These are phyloP conservation scores for Agapetus fuscipes DNA, from an alignment of 2,888 invertebrate genomes.

Conservation along the genomic window DNA sequence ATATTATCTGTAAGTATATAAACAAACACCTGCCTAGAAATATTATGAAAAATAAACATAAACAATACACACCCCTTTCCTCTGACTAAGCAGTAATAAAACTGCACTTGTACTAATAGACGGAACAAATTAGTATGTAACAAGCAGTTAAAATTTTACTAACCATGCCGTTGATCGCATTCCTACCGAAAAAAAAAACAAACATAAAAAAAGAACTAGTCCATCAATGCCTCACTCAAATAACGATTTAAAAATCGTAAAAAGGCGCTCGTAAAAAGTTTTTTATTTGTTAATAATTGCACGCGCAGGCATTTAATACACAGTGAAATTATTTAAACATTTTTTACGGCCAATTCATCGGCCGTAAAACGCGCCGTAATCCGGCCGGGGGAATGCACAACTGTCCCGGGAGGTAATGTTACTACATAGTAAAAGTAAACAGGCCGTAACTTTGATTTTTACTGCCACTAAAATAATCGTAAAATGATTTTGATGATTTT, in stretches of 20 bases:
- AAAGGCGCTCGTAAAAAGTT: neutral
- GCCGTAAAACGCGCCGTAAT: slow-evolving; percentile 16
- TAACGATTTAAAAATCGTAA: neutral
- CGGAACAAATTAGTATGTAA: too few species aligned
- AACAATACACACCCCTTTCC: too few species aligned
- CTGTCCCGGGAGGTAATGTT: slow-evolving; percentile 13
- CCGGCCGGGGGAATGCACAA: slow-evolving; percentile 19
- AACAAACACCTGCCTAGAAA: too few species aligned
- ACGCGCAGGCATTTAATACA: neutral
- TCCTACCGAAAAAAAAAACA: too few species aligned
- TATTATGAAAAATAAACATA: too few species aligned
- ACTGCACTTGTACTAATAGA: too few species aligned
- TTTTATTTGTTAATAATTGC: neutral
- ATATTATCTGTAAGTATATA: too few species aligned
- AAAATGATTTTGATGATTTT: slow-evolving; percentile 28
- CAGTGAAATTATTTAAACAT: slow-evolving; percentile 19
- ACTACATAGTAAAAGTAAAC: slow-evolving; percentile 31
- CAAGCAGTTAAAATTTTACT: too few species aligned
- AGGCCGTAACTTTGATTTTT: slow-evolving; percentile 51
- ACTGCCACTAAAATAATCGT: slow-evolving; percentile 48
- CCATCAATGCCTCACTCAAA: too few species aligned
- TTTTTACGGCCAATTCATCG: slow-evolving; percentile 19
- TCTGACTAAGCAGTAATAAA: too few species aligned
- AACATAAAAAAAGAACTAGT: too few species aligned
- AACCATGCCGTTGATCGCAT: too few species aligned